Evolutionary conservation across 2,113 vertebrate species (phyloP).

Genomic region (Upupa epops): DNA sequence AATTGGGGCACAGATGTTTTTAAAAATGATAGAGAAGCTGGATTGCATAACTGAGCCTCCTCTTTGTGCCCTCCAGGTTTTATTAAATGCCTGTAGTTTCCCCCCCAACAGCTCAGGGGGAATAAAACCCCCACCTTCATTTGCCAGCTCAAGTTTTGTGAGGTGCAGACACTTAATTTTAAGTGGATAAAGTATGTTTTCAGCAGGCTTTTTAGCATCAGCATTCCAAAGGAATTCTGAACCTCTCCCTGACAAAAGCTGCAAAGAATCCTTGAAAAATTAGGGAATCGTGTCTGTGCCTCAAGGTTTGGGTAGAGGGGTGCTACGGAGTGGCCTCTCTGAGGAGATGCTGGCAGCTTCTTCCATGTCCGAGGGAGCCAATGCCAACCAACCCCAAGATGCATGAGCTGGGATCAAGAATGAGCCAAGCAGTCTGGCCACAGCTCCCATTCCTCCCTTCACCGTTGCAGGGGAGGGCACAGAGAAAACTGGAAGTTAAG

Average conservation of each 20-base stretch:
- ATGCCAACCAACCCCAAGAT: background rate
- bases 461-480: background rate
- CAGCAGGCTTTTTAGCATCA: background rate
- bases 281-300: background rate
- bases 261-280: background rate
- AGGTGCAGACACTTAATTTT: background rate
- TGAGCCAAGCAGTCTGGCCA: background rate
- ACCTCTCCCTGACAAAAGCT: background rate
- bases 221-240: background rate
- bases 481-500: background rate
- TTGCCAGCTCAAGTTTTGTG: background rate
- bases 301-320: background rate
- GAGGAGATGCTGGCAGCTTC: background rate
- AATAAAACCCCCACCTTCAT: background rate
- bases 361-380: background rate
- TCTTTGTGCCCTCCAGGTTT: background rate
- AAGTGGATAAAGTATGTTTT: background rate
- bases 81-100: background rate
- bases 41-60: background rate
- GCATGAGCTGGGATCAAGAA: background rate
- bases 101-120: background rate
- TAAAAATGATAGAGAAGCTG: background rate
- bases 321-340: background rate
- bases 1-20: conserved; percentile 6
- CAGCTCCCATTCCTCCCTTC: background rate